Base-by-base conservation (phyloP, 1,140 invertebrate genomes). In the Trachymyrmex cornetzi region DNA sequence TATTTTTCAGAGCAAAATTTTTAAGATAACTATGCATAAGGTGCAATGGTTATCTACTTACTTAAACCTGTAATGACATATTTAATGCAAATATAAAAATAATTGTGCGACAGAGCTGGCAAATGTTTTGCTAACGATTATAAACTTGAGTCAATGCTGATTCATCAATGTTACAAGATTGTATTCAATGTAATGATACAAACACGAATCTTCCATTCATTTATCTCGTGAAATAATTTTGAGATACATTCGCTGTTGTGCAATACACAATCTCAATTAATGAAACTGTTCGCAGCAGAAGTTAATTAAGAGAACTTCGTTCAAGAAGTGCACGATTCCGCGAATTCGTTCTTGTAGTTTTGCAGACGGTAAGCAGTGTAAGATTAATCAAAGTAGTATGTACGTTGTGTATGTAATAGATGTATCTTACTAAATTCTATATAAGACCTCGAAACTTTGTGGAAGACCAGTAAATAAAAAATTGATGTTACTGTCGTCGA, bases 301-400 rank as follows among this genome's bases (percentile, higher is more conserved):
- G 61, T 53, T 80, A 80, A 80, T 80, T 80, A 80, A 80, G 63
- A 67, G 63, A 67, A 67, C 19, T 80, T 80, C 14, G 14, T 12
- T 69, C 9, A 69, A 80, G 48, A 80, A 69, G 44, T 34, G 14
- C 6, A 12, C 3, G 38, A 22, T 14, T 63, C 7, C n/a, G 14
- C 3, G 38, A 69, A 69, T 66, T 53, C 14, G n/a, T 80, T 77
- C 63, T 69, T 67, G 61, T 5, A 80, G n/a, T 53, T 80, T 67
- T 80, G 22, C n/a, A 24, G 14, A 67, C 48, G 9, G 4, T 69
- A 66, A 44, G 11, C 34, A 30, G 0, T 3, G 11, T 34, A 63
- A 34, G 11, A 53, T 80, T 80, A 80, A 69, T 80, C 14, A 38
- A 80, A 80, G 22, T 80, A 14, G 22, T 16, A 66, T 16, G 11